Evolutionary conservation across 2,113 vertebrate genomes (phyloP).

Genomic region (Trachemys scripta): DNA sequence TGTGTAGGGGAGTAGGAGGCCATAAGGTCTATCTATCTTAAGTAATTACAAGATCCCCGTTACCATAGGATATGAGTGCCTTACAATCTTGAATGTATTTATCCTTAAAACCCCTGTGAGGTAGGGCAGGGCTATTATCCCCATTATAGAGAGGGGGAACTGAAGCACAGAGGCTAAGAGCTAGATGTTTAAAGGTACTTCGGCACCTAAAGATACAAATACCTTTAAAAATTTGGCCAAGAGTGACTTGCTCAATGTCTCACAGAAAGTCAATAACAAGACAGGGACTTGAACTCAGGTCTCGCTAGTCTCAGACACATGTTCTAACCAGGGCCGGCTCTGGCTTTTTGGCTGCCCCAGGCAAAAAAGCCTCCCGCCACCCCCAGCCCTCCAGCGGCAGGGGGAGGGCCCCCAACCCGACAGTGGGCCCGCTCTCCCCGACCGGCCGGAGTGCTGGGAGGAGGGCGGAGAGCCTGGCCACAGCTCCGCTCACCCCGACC

Average conservation of each 20-base stretch:
- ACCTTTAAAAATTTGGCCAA: neutral
- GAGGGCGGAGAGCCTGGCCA: too few relatives aligned
- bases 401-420: too few relatives aligned
- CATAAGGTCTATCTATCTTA: neutral
- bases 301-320: neutral
- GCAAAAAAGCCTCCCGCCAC: too few relatives aligned
- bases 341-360: too few relatives aligned
- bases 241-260: neutral
- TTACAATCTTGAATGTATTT: neutral
- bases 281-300: neutral
- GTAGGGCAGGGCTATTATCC: neutral
- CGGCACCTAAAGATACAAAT: neutral
- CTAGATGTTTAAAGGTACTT: neutral
- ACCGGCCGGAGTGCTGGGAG: too few relatives aligned
- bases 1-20: neutral
- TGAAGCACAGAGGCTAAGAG: neutral
- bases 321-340: neutral
- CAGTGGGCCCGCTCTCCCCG: too few relatives aligned
- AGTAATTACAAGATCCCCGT: rapidly evolving
- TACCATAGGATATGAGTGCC: neutral
- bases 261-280: neutral
- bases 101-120: neutral
- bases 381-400: too few relatives aligned
- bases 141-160: neutral
- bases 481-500: too few relatives aligned